Evolutionary conservation across 2,113 vertebrate species (phyloP).

Genomic region (Cryptomyrus ogoouensis): DNA sequence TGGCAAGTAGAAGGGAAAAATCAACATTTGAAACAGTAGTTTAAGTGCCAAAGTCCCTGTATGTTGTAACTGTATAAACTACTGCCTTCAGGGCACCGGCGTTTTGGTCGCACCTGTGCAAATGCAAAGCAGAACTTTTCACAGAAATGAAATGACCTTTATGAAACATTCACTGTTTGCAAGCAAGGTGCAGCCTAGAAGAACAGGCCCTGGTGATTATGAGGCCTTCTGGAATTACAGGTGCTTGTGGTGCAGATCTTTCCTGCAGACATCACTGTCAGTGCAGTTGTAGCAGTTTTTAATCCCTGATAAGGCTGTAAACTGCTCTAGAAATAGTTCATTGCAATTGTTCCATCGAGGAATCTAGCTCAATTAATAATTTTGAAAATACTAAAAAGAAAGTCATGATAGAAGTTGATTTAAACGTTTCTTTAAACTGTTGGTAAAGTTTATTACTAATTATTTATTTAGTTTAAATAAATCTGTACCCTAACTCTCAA

Average conservation of each 20-base stretch:
- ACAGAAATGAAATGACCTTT: not conserved
- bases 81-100: not conserved
- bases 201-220: not conserved
- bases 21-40: conserved; percentile 9
- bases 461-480: not conserved
- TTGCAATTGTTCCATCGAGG: not conserved
- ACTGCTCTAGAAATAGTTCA: not conserved
- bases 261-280: not conserved
- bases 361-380: not conserved
- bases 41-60: conserved; percentile 1
- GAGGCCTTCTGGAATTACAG: not conserved
- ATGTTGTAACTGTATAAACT: not conserved
- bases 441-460: not conserved
- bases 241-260: not conserved
- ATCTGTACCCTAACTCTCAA: not conserved
- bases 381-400: not conserved
- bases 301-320: not conserved
- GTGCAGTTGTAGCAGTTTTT: not conserved
- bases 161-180: not conserved
- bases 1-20: not conserved
- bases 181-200: not conserved
- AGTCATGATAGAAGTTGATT: not conserved
- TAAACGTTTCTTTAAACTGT: not conserved
- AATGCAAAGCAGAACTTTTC: not conserved
- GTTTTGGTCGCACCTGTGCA: not conserved